Base-by-base conservation (phyloP, 1,140 invertebrate genomes). In the Apis cerana region DNA sequence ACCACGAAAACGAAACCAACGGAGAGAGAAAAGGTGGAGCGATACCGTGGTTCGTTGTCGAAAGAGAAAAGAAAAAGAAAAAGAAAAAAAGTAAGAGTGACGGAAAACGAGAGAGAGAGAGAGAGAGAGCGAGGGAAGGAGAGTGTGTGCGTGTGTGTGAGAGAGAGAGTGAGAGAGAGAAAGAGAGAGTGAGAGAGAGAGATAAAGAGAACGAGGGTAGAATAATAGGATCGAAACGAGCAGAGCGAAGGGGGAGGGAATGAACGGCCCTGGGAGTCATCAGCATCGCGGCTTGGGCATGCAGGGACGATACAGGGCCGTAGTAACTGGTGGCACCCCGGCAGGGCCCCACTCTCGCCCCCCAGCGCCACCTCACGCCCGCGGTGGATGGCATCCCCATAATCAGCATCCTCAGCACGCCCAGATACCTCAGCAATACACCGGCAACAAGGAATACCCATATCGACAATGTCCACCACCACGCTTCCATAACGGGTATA, bases 401-500 rank as follows among this genome's bases (percentile, higher is more conserved):
- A 89, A 87, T 79, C 91, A 92, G 61, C 90, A 92, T 83, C 88
- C 88, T 72, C 91, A 90, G 75, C 91, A 90, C 68, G 74, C 74
- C 21, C 87, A 89, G 79, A 89, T 90, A 80, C 88, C 90, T 52
- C 90, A 91, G 71, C 92, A 93, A 88, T 93, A 91, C 82, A 68
- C 75, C 76, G 75, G 69, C 81, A 88, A 80, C 91, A 93, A 93
- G 92, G 92, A 93, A 86, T 92, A 92, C 84, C 92, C 92, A 82
- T 93, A 93, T 90, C 92, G 92, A 84, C 93, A 93, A 88, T 91
- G 92, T 87, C 87, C 92, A 62, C 89, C 90, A 75, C 89, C 91
- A 85, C 91, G 92, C 88, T 93, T 90, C 89, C 92, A 92, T 88
- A 92, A 93, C 88, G 92, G 92, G 92, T 93, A 89, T 83, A 89